Evolutionary conservation across 2,888 invertebrate species (phyloP), one percentile per base, ranked within the genome.

Genomic region (Eristalis tenax): DNA sequence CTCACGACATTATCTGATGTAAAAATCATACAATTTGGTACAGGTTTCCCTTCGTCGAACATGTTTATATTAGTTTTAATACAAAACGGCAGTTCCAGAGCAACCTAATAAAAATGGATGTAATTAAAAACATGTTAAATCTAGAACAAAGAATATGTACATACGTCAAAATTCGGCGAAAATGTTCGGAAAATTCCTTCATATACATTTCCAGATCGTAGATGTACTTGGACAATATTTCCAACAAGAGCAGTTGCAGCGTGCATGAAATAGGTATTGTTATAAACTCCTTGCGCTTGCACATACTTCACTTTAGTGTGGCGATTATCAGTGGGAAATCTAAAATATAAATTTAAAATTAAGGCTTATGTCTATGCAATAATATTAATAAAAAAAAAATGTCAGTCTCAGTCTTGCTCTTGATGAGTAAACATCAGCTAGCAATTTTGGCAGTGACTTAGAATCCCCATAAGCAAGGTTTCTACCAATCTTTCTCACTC

Each of bases 121-220:
- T 50, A 13, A 18, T 43, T 68, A 69, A 70, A 69, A 68, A 59
- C 40, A 63, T 18, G 64, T 71, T 38, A 35, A 43, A 64, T 15
- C 23, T 32, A 23, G 2, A n/a, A n/a, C n/a, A n/a, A n/a, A n/a
- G 22, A 70, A 75, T 40, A 61, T 13, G 32, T n/a, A 91, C 93
- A 93, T 87, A 97, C 95, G 92, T 98, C 98, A 93, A 98, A 98
- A 93, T 96, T 95, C 90, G 96, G 95, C 89, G 98, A 98, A 93
- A 98, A 97, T 56, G 98, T 98, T 92, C 96, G 96, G 92, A 98
- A 97, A 86, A 98, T 95, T 26, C 98, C 98, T 94, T 98, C 98
- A 95, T 96, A 98, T 78, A 96, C 94, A 90, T 95, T 95, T 89
- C 97, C 98, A 90, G 97, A 97, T 92, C 96, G 96, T 75, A 97